These are phyloP conservation scores for Hydrotaea diabolus DNA, from an alignment of 2,888 invertebrate genomes.

Conservation along the genomic window DNA sequence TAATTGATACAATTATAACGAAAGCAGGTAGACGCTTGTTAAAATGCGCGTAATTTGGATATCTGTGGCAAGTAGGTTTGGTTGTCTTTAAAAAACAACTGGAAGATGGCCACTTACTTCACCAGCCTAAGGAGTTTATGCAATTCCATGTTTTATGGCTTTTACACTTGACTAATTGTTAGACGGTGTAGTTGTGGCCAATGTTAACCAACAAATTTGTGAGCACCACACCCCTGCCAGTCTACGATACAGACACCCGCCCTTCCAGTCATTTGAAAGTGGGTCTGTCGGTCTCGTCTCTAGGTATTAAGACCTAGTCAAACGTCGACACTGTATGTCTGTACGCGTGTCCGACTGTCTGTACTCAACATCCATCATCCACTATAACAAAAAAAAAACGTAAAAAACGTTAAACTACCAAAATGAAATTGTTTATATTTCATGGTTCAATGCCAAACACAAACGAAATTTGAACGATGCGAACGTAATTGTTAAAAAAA, in stretches of 20 bases:
- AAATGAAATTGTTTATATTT: slow-evolving; percentile 52
- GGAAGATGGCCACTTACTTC: neutral
- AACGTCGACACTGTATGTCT: neutral
- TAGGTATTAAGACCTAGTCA: neutral
- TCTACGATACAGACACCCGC: neutral
- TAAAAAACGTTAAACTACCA: neutral
- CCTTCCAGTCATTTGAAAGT: slow-evolving; percentile 5
- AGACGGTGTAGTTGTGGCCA: neutral
- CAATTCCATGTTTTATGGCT: slow-evolving; percentile 26
- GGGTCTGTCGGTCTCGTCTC: neutral
- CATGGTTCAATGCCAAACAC: slow-evolving; percentile 65
- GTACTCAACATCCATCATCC: neutral
- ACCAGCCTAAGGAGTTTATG: slow-evolving; percentile 25
- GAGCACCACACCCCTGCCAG: neutral
- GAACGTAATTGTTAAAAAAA: slow-evolving; percentile 19
- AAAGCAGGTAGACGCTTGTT: slow-evolving; percentile 41
- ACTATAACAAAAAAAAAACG: neutral
- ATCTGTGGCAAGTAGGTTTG: neutral
- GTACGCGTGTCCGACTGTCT: neutral
- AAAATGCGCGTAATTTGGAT: slow-evolving; percentile 54
- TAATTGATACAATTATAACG: slow-evolving; percentile 29
- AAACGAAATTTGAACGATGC: neutral
- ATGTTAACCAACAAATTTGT: neutral
- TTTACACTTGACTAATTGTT: slow-evolving; percentile 12
- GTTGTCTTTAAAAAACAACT: too few relatives aligned